Conservation (phyloP, 2,888 invertebrate genomes). For the Cryptocephalus moraei region DNA sequence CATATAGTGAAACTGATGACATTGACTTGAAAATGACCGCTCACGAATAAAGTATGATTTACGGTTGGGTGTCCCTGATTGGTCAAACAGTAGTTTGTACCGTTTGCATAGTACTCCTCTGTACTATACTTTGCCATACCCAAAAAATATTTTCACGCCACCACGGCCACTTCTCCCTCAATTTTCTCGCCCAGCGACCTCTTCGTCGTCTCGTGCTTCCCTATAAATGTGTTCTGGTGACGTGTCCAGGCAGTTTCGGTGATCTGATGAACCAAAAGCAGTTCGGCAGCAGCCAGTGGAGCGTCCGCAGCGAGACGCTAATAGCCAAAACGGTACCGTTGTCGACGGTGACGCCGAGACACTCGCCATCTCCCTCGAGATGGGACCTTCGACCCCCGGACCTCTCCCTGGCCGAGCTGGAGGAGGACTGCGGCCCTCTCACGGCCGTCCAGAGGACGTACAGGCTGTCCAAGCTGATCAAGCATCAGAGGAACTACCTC, state of each 20-base stretch:
- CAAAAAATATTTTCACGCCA: too few relatives aligned
- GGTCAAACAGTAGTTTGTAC: too few relatives aligned
- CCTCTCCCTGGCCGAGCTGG: constrained; percentile 21
- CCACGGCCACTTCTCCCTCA: too few relatives aligned
- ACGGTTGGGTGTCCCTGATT: too few relatives aligned
- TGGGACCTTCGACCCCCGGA: constrained; percentile 17
- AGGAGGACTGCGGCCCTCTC: constrained; percentile 44
- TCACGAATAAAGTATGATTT: too few relatives aligned
- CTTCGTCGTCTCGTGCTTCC: too few relatives aligned
- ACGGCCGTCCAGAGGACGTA: constrained; percentile 61
- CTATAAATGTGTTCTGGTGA: too few relatives aligned
- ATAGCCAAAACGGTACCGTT: constrained; percentile 63
- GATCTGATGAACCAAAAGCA: constrained; percentile 69
- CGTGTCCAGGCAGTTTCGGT: constrained; percentile 53
- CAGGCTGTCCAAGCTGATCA: constrained; percentile 55
- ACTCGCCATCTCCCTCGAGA: constrained; percentile 39
- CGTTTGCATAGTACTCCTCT: too few relatives aligned
- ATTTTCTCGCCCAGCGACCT: too few relatives aligned
- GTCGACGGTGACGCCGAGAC: constrained; percentile 55
- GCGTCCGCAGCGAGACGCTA: constrained; percentile 60
- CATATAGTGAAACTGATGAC: too few relatives aligned
- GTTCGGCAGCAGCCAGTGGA: constrained; percentile 61
- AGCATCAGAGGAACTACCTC: constrained; percentile 45
- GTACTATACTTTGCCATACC: too few relatives aligned
- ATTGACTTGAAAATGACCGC: too few relatives aligned